Evolutionary conservation across 2,113 vertebrate genomes (phyloP), one percentile per base, ranked within the genome.

Genomic region (Dasyurus viverrinus): DNA sequence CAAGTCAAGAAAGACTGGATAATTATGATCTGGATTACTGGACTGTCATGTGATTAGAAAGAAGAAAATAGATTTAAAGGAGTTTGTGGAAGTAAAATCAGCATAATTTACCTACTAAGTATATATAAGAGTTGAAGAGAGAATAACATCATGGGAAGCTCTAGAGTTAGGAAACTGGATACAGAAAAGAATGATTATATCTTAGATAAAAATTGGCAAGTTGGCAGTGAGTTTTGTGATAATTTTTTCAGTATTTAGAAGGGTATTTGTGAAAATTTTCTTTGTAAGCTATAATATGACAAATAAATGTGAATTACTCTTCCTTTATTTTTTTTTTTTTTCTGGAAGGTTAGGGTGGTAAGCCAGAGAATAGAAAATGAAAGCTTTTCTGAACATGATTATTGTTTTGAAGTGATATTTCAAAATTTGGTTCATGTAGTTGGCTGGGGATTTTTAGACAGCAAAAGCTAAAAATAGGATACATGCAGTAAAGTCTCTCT

Each of bases 401-500:
- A 8, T 94, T 48, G 6, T 36, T 48, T 52, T 52, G n/a, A 92
- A 92, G 96, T 54, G 89, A 9, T n/a, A 6, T 89, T 90, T 89
- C 55, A 93, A 94, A 94, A 91, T 92, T 0, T 93, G 48, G 24
- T 94, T 94, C 36, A 19, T 89, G 27, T 89, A 47, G 24, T 94
- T 92, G 46, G 36, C 54, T 92, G 1, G 93, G 91, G 94, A 91
- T 2, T 48, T 52, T 90, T 5, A 42, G 52, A 92, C 57, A 95
- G n/a, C 60, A 24, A 94, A 95, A 26, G 84, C n/a, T 92, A 95
- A 94, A 96, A 94, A 94, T 48, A 94, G 93, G 50, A 92, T 50
- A 93, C 14, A 36, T 36, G 12, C 27, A 60, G 30, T 30, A 68
- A 68, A 36, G 11, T 8, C 30, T 12, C 57, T 12, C 27, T 68